phyloP scores from a whole-genome alignment of 2,888 invertebrate genomes.

The Subacronicta megacephala region DNA sequence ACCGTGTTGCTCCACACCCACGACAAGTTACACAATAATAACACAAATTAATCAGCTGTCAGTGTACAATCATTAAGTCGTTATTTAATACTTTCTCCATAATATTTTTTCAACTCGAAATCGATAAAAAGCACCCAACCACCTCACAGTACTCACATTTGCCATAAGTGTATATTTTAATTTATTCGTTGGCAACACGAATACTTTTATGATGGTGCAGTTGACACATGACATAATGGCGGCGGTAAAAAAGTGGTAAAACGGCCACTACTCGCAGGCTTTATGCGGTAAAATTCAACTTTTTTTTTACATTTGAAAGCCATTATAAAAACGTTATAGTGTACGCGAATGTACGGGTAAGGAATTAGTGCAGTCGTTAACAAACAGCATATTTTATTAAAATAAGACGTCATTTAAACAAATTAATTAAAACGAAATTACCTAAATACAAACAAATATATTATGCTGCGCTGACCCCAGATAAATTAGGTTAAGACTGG shows the following conservation, averaged over 20 bases:
- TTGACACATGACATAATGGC: slow-evolving; percentile 73
- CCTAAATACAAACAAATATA: too few relatives aligned
- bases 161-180: slow-evolving; percentile 55
- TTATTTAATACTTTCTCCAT: slow-evolving; percentile 26
- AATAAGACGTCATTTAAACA: background rate
- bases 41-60: slow-evolving; percentile 17
- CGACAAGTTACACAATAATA: slow-evolving; percentile 1
- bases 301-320: slow-evolving; percentile 36
- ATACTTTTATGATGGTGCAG: slow-evolving; percentile 69
- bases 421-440: too few relatives aligned
- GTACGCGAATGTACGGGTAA: slow-evolving; percentile 11
- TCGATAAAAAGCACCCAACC: slow-evolving; percentile 19
- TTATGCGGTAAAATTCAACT: slow-evolving; percentile 43
- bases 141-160: slow-evolving; percentile 8
- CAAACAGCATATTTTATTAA: slow-evolving; percentile 11
- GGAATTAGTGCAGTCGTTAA: background rate
- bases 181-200: slow-evolving; percentile 72
- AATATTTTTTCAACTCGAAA: slow-evolving; percentile 13
- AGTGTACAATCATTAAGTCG: slow-evolving; percentile 23
- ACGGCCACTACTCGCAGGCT: slow-evolving; percentile 49
- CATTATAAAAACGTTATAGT: slow-evolving; percentile 22
- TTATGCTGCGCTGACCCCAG: too few relatives aligned
- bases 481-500: too few relatives aligned
- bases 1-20: background rate
- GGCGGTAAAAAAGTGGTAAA: slow-evolving; percentile 54